These are phyloP conservation scores for Pyrrhopygopsis socrates DNA, from an alignment of 2,888 invertebrate genomes.

Conservation along the genomic window DNA sequence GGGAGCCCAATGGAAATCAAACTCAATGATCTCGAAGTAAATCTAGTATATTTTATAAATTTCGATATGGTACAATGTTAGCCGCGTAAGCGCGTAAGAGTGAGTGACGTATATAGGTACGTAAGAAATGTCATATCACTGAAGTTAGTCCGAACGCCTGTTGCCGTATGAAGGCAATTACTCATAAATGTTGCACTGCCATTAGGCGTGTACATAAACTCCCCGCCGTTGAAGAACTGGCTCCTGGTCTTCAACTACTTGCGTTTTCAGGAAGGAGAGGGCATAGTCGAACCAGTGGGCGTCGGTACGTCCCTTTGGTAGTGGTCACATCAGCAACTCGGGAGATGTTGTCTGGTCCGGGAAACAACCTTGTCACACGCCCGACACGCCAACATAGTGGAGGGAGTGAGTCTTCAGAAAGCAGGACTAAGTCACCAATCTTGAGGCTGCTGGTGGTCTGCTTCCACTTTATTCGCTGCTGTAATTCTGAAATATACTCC, in stretches of 20 bases:
- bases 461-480: not conserved
- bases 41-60: too few relatives aligned
- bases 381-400: constrained; percentile 89
- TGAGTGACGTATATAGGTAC: too few relatives aligned
- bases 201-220: constrained; percentile 7
- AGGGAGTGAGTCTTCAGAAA: constrained; percentile 84
- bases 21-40: too few relatives aligned
- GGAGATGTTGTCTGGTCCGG: constrained; percentile 87
- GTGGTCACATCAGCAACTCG: constrained; percentile 88
- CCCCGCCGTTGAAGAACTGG: constrained; percentile 9
- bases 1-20: too few relatives aligned
- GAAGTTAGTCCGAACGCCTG: too few relatives aligned
- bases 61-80: too few relatives aligned
- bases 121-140: too few relatives aligned
- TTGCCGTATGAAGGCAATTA: too few relatives aligned
- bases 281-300: constrained; percentile 12
- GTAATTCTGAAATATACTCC: constrained; percentile 56
- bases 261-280: not conserved
- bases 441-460: constrained; percentile 66
- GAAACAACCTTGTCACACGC: constrained; percentile 87
- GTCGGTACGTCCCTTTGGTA: constrained; percentile 85
- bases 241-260: not conserved
- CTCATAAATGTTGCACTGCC: too few relatives aligned
- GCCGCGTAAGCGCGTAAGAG: too few relatives aligned
- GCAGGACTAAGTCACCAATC: constrained; percentile 86